phyloP scores from a whole-genome alignment of 2,113 vertebrate species.

The Pitta sordida region DNA sequence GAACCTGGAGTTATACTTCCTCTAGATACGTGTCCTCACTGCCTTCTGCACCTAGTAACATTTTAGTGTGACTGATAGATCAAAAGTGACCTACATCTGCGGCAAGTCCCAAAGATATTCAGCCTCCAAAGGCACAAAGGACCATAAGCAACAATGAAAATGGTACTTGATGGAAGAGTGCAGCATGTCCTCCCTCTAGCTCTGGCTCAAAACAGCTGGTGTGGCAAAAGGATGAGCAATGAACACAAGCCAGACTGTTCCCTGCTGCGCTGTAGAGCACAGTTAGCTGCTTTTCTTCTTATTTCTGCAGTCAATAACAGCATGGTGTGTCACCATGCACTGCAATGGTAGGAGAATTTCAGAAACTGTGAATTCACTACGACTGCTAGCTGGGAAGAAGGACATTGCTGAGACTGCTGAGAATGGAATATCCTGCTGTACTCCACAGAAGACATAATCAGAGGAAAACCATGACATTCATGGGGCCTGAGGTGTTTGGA shows the following conservation, averaged over 20 bases:
- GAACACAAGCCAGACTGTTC: neutral
- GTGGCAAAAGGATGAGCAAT: neutral
- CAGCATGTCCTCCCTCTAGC: neutral
- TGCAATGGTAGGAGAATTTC: neutral
- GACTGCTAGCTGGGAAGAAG: neutral
- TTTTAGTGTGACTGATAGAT: neutral
- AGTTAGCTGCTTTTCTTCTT: neutral
- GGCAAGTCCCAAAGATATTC: neutral
- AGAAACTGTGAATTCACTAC: neutral
- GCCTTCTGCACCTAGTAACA: neutral
- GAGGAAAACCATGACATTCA: neutral
- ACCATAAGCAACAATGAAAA: neutral
- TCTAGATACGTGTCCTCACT: neutral
- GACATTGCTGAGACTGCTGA: neutral
- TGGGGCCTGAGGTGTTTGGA: neutral
- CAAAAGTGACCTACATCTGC: neutral
- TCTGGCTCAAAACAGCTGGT: neutral
- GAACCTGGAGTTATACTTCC: neutral
- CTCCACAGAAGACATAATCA: neutral
- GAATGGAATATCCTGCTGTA: neutral
- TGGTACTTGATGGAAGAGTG: neutral
- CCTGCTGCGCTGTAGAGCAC: neutral
- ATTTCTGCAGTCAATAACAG: neutral
- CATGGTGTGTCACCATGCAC: neutral
- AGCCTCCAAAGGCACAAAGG: neutral